A percentile compares a stretch with the other conserved stretches of the same genome.
phyloP scores from a whole-genome alignment of 2,888 invertebrate genomes.

The Sminthurinus aureus region DNA sequence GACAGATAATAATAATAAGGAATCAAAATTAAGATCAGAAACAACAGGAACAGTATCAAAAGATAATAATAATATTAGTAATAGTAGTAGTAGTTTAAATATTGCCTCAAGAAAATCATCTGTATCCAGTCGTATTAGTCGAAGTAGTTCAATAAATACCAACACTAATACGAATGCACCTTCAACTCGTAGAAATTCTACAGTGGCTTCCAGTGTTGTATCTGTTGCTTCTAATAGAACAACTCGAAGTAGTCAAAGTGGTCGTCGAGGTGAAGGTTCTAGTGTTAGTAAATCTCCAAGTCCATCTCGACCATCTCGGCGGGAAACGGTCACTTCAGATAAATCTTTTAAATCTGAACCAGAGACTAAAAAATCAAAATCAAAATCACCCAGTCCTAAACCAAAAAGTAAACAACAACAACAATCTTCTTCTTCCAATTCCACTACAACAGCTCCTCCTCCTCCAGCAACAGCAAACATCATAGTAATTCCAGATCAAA shows the following conservation, averaged over 20 bases:
- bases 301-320: not conserved
- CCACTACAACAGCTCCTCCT: not conserved
- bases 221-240: not conserved
- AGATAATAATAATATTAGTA: not conserved
- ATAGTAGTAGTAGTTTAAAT: not conserved
- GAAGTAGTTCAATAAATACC: not conserved
- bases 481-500: not conserved
- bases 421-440: slow-evolving; percentile 13
- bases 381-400: slow-evolving; percentile 49
- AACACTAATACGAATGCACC: no score
- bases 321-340: slow-evolving; percentile 1
- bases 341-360: slow-evolving; percentile 9
- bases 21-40: not conserved
- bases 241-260: not conserved
- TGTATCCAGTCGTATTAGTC: not conserved
- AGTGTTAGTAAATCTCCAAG: not conserved
- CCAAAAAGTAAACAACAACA: slow-evolving; percentile 31
- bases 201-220: not conserved
- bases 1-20: not conserved
- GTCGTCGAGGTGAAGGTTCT: not conserved
- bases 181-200: not conserved
- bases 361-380: not conserved
- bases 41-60: not conserved
- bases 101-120: not conserved
- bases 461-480: not conserved